Evolutionary conservation across 2,113 vertebrate species (phyloP).

Genomic region (Orcinus orca): DNA sequence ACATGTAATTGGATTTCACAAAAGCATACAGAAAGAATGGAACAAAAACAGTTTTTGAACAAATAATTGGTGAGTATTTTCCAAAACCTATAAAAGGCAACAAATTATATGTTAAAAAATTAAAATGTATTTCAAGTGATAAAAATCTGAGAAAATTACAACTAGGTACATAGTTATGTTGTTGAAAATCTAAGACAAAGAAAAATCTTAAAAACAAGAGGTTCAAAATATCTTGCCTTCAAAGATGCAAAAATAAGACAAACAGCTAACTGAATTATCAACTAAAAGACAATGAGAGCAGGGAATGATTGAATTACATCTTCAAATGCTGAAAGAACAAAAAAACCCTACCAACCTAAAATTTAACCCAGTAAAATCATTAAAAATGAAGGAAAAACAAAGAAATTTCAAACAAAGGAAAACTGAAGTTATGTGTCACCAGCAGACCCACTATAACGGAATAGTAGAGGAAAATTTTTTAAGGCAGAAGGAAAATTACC

Average conservation of each 20-base stretch:
- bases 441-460: not conserved
- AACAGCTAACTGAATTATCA: not conserved
- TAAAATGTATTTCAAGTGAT: not conserved
- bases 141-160: not conserved
- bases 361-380: not conserved
- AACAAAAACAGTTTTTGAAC: not conserved
- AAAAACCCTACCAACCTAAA: not conserved
- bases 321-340: not conserved
- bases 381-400: not conserved
- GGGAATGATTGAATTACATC: not conserved
- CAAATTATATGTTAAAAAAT: not conserved
- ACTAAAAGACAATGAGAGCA: not conserved
- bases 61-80: not conserved
- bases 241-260: not conserved
- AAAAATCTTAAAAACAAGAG: not conserved
- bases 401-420: not conserved
- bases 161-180: not conserved
- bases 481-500: not conserved
- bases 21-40: not conserved
- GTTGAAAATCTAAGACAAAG: not conserved
- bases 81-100: not conserved
- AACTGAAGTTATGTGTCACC: not conserved
- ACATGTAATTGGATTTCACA: not conserved
- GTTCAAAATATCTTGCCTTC: not conserved
- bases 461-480: not conserved